A percentile compares a stretch with the other conserved stretches of the same genome.
Evolutionary conservation across 1,140 invertebrate species (phyloP).

Genomic region (Euborellia annulipes): DNA sequence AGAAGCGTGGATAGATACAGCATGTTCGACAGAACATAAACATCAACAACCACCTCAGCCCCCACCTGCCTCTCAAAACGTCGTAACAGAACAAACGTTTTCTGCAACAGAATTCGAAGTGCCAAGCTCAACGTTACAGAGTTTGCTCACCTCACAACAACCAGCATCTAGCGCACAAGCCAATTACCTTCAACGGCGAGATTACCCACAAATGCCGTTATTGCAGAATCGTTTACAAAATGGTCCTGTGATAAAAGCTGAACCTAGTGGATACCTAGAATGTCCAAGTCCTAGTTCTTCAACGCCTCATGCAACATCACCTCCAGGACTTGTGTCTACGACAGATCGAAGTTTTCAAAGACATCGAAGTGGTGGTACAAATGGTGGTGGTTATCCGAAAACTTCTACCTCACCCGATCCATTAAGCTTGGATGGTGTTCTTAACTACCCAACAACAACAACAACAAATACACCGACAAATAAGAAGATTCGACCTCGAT

Average conservation of each 20-base stretch:
- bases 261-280: constrained; percentile 7
- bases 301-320: constrained; percentile 21
- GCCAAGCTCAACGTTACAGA: constrained; percentile 42
- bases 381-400: not conserved
- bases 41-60: not conserved
- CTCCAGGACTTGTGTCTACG: constrained; percentile 7
- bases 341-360: not conserved
- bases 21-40: constrained; percentile 35
- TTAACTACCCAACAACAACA: constrained; percentile 20
- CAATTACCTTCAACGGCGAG: no score
- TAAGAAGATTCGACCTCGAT: constrained; percentile 12
- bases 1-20: constrained; percentile 65
- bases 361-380: not conserved
- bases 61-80: no score
- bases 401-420: no score
- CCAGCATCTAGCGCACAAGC: constrained; percentile 5
- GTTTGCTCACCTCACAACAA: constrained; percentile 36
- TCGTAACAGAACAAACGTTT: constrained; percentile 2
- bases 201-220: constrained; percentile 59
- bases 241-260: constrained; percentile 17
- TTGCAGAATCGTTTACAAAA: constrained; percentile 35
- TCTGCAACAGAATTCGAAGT: constrained; percentile 1
- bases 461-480: constrained; percentile 24
- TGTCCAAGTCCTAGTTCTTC: constrained; percentile 29
- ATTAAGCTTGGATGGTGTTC: no score